Evolutionary conservation across 2,113 vertebrate genomes (phyloP), one percentile per base, ranked within the genome.

Genomic region (Crocuta crocuta): DNA sequence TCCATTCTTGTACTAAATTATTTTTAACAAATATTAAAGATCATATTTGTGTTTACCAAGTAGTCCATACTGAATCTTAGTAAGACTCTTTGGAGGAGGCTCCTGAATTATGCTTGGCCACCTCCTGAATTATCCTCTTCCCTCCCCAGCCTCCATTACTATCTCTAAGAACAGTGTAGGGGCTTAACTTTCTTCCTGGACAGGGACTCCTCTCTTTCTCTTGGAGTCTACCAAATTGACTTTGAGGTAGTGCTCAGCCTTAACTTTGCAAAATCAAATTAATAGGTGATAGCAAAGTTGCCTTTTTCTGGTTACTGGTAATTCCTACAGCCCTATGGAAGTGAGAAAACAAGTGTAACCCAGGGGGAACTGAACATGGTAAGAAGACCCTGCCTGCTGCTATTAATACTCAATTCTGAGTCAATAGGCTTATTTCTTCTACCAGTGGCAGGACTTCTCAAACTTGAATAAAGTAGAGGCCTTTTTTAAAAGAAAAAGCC

Each of bases 11-110:
- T 16, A 78, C 53, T 68, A 87, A 83, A 92, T 89, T 80, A 74
- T 78, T 82, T 97, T 91, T 87, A 84, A 97, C 21, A 90, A 71
- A 82, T 48, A 93, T 43, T 66, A 78, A 90, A 80, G 19, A 89
- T 19, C 76, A 5, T 50, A 95, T 94, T 96, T 95, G 68, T 88
- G 15, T 70, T 95, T 96, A 73, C 45, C 8, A 48, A 66, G 21
- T 90, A 97, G 80, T 94, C 89, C 91, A 81, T 21, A 58, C 79
- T 96, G 88, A 81, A 95, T 83, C 96, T 95, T 96, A 92, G 48
- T 50, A 84, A 95, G 70, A 94, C 10, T 43, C 10, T 87, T 66
- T 71, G 35, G 55, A 91, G 53, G 43, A 95, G 90, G 4, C 55
- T 88, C 50, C 70, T 13, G 19, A 9, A 28, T 10, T 23, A 39